Percentiles rank a stretch among this genome's conserved stretches.
These are phyloP conservation scores for Gallinago undulata DNA, from an alignment of 2,113 vertebrate species.

Conservation along the genomic window DNA sequence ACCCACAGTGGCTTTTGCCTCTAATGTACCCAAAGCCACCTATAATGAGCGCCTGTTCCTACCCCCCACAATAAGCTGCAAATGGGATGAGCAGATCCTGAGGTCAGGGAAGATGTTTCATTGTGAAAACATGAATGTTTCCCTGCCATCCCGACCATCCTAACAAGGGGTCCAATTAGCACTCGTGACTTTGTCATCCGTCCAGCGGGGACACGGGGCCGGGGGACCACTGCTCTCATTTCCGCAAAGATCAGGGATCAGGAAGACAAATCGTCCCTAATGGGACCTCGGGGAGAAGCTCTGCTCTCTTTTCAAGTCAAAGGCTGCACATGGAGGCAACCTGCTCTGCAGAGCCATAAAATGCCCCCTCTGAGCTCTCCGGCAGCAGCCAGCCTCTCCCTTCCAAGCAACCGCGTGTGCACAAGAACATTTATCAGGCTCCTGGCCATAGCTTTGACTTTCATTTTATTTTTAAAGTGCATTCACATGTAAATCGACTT, in stretches of 20 bases:
- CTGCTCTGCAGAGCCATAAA: background rate
- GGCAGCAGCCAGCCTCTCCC: background rate
- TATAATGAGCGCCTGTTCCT: background rate
- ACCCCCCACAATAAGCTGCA: background rate
- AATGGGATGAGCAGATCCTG: background rate
- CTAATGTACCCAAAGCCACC: background rate
- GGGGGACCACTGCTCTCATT: background rate
- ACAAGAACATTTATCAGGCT: conserved; percentile 11
- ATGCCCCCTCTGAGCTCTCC: background rate
- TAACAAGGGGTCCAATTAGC: conserved; percentile 51
- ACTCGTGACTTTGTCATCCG: background rate
- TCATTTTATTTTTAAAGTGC: conserved; percentile 56
- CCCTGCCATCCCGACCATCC: background rate
- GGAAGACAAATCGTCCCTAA: conserved; percentile 45
- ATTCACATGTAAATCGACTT: conserved; percentile 41
- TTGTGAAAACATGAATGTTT: background rate
- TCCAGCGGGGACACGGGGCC: background rate
- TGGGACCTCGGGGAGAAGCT: conserved; percentile 4
- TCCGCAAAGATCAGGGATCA: background rate
- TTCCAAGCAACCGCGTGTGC: background rate
- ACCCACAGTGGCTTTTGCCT: background rate
- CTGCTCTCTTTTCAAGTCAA: background rate
- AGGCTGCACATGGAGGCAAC: background rate
- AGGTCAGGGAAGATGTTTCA: background rate
- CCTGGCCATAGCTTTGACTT: conserved; percentile 43